Conservation (phyloP, 2,888 invertebrate genomes). For the Tenthredo scrophulariae region DNA sequence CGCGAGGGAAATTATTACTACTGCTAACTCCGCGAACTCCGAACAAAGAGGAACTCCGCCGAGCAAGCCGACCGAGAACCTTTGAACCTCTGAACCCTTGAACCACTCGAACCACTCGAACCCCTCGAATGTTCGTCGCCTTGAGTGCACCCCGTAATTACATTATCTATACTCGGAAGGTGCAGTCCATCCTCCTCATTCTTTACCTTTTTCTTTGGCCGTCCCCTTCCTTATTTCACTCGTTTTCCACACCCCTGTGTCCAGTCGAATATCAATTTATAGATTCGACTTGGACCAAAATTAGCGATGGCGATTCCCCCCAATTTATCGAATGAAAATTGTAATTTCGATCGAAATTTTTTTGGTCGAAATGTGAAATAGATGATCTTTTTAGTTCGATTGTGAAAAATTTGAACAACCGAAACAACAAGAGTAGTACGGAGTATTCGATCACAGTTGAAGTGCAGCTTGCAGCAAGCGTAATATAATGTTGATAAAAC, state of each 20-base stretch:
- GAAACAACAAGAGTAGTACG: not conserved
- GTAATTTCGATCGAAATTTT: not conserved
- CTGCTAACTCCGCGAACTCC: slow-evolving; percentile 29
- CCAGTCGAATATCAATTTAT: not conserved
- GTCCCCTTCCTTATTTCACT: not conserved
- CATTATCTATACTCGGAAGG: slow-evolving; percentile 38
- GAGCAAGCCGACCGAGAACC: slow-evolving; percentile 21
- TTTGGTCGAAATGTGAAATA: not conserved
- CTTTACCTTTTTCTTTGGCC: not conserved
- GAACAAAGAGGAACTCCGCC: slow-evolving; percentile 21
- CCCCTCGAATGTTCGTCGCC: slow-evolving; percentile 44
- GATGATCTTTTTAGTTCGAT: not conserved
- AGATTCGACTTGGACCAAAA: no score
- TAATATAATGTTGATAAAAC: not conserved
- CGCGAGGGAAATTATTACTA: slow-evolving; percentile 47
- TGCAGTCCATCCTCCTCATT: slow-evolving; percentile 31
- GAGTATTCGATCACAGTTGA: not conserved
- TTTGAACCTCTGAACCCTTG: slow-evolving; percentile 42
- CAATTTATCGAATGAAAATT: not conserved
- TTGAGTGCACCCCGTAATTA: slow-evolving; percentile 43
- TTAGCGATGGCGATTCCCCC: no score
- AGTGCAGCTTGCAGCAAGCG: not conserved
- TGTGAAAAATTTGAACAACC: not conserved
- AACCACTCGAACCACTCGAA: slow-evolving; percentile 47
- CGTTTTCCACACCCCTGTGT: not conserved